These are phyloP conservation scores for Uria lomvia DNA, from an alignment of 2,113 vertebrate genomes.

Conservation along the genomic window DNA sequence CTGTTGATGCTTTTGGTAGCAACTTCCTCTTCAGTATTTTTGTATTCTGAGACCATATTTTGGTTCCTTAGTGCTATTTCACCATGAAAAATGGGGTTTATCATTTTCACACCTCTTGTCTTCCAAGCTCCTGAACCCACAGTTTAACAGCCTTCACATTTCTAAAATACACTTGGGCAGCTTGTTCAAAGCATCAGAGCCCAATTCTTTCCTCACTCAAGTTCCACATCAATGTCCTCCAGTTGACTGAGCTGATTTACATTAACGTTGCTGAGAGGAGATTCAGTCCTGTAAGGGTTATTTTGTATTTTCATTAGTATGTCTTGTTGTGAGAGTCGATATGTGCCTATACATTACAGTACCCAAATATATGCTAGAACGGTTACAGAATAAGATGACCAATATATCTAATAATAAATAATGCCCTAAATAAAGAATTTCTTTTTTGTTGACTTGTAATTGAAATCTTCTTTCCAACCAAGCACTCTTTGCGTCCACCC, in stretches of 20 bases:
- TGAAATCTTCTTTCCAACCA: background rate
- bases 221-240: background rate
- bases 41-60: background rate
- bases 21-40: background rate
- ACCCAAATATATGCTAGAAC: background rate
- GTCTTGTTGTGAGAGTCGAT: background rate
- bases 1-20: background rate
- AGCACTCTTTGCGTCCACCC: background rate
- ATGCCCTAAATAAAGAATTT: background rate
- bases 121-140: background rate
- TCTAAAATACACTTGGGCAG: background rate
- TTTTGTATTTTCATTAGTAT: background rate
- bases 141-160: background rate
- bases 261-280: background rate
- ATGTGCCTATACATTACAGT: background rate
- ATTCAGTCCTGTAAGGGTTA: background rate
- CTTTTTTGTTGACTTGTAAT: background rate
- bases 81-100: background rate
- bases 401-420: background rate
- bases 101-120: background rate
- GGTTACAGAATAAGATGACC: background rate
- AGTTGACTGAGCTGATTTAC: background rate
- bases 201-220: background rate
- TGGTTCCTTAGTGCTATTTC: background rate
- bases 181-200: background rate